A percentile compares a stretch with the other conserved stretches of the same genome.
Conservation (phyloP, 2,797 vertebrate genomes). For the Siniperca obscura region DNA sequence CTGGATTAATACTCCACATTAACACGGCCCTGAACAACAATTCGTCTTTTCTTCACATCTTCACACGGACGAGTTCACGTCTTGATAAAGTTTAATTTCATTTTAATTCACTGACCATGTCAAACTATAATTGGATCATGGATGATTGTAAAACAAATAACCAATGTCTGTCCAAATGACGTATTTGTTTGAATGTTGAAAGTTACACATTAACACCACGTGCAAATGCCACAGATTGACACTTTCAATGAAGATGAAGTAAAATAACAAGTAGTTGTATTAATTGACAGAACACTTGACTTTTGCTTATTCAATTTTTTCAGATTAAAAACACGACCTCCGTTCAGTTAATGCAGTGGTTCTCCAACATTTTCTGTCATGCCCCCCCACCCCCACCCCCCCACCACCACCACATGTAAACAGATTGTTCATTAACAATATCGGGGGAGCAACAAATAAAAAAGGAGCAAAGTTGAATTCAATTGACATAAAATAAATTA, state of each 20-base stretch:
- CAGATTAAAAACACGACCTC: not conserved
- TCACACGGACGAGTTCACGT: slow-evolving; percentile 45
- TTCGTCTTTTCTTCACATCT: slow-evolving; percentile 59
- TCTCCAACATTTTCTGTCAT: too few relatives aligned
- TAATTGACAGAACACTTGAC: not conserved
- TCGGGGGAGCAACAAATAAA: too few relatives aligned
- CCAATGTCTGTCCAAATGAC: not conserved
- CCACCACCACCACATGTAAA: too few relatives aligned
- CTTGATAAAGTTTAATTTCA: slow-evolving; percentile 46
- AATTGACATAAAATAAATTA: too few relatives aligned
- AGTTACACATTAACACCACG: not conserved
- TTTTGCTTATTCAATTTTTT: not conserved
- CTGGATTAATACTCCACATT: slow-evolving; percentile 72
- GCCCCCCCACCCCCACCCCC: too few relatives aligned
- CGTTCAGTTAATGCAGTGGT: not conserved
- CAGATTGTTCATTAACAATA: too few relatives aligned
- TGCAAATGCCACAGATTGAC: not conserved
- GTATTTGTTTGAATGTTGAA: not conserved
- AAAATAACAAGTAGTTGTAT: not conserved
- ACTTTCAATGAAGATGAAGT: not conserved
- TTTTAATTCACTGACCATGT: slow-evolving; percentile 53
- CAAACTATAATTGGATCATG: slow-evolving; percentile 39
- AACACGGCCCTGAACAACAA: slow-evolving; percentile 51
- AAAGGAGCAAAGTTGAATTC: too few relatives aligned
- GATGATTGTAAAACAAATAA: slow-evolving; percentile 20